A percentile compares a stretch with the other conserved stretches of the same genome.
Conservation (phyloP, 2,113 vertebrate species). For the Cololabis saira region DNA sequence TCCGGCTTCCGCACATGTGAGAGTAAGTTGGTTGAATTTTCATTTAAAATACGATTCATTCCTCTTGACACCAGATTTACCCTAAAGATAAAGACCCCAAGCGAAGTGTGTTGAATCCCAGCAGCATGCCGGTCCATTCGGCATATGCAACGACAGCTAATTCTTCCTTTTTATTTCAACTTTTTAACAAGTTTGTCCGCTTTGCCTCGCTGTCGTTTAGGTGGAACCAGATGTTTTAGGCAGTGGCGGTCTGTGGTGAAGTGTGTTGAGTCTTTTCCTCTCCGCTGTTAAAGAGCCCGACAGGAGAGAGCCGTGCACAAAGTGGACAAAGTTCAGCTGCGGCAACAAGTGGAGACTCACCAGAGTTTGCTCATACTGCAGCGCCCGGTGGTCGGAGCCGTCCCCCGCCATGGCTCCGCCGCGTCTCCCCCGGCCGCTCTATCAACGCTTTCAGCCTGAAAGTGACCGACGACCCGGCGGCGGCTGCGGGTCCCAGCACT, state of each 20-base stretch:
- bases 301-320: slow-evolving; percentile 11
- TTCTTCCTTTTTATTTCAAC: not conserved
- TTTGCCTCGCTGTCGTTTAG: not conserved
- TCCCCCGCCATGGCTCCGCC: slow-evolving; percentile 84
- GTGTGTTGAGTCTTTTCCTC: not conserved
- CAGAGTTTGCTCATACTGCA: slow-evolving; percentile 96
- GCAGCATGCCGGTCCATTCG: slow-evolving; percentile 2
- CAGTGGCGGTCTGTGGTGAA: not conserved
- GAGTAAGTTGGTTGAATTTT: not conserved
- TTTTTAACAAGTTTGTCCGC: not conserved
- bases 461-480: slow-evolving; percentile 23
- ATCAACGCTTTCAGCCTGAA: slow-evolving; percentile 12
- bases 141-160: not conserved
- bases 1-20: slow-evolving; percentile 15
- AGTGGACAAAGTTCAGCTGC: slow-evolving; percentile 48
- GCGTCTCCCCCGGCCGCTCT: slow-evolving; percentile 33
- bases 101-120: not conserved
- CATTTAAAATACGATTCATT: not conserved
- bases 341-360: slow-evolving; percentile 81
- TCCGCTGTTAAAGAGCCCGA: too few relatives aligned
- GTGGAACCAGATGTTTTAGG: not conserved
- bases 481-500: slow-evolving; percentile 34
- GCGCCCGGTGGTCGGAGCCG: slow-evolving; percentile 88
- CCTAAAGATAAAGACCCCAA: not conserved
- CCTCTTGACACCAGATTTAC: rapidly evolving